Percentiles rank a stretch among this genome's conserved stretches.
These are phyloP conservation scores for Scophthalmus maximus DNA, from an alignment of 2,113 vertebrate genomes.

Conservation along the genomic window DNA sequence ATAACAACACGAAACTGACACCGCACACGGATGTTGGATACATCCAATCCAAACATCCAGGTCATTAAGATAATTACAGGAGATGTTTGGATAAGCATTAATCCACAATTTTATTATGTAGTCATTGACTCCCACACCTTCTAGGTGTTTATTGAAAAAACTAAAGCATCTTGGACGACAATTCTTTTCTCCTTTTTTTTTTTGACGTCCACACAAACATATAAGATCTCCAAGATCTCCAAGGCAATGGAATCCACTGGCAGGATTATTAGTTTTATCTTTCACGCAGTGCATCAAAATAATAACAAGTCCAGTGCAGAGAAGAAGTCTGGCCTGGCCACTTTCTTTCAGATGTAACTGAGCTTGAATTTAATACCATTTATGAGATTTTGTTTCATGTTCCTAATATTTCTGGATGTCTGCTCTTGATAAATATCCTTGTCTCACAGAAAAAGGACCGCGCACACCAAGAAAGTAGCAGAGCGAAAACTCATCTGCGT, in stretches of 20 bases:
- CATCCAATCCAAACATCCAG: slow-evolving; percentile 12
- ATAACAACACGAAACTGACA: background rate
- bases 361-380: background rate
- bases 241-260: background rate
- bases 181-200: too few species aligned
- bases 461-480: too few species aligned
- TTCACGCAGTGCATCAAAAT: too few species aligned
- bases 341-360: background rate
- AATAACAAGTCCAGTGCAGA: background rate
- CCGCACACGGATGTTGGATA: background rate
- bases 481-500: background rate
- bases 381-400: background rate
- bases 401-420: background rate
- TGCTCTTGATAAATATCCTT: background rate
- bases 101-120: slow-evolving; percentile 26
- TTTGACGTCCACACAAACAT: too few species aligned
- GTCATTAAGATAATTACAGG: background rate
- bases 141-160: slow-evolving; percentile 30
- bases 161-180: slow-evolving; percentile 9
- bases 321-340: background rate
- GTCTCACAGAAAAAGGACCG: too few species aligned
- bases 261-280: background rate
- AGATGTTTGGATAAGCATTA: slow-evolving; percentile 24
- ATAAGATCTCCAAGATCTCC: too few species aligned
- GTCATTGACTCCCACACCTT: background rate